Conservation (phyloP, 2,888 invertebrate species). For the Ornithoptera alexandrae region DNA sequence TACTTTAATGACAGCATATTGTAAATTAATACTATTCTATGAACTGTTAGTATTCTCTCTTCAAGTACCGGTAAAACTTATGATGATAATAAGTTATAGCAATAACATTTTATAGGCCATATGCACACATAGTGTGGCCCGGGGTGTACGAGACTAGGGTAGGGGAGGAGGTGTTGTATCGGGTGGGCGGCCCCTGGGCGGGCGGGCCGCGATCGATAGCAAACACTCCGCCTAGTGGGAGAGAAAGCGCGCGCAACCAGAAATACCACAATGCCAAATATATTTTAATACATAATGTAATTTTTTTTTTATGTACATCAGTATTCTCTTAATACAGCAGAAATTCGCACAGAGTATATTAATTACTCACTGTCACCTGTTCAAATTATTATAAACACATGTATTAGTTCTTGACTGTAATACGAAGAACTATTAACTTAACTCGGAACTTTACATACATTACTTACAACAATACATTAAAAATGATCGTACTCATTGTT, state of each 20-base stretch:
- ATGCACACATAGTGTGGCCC: constrained; percentile 50
- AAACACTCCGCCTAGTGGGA: constrained; percentile 41
- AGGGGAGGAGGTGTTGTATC: constrained; percentile 44
- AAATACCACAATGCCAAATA: constrained; percentile 24
- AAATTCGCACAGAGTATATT: no score
- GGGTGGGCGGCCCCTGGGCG: constrained; percentile 60
- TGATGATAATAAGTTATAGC: constrained; percentile 62
- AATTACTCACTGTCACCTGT: no score
- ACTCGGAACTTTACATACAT: no score
- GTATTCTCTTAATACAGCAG: not conserved
- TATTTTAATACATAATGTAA: constrained; percentile 6
- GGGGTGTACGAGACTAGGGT: not conserved
- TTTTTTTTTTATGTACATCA: not conserved
- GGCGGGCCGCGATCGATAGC: constrained; percentile 57
- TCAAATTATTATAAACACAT: no score
- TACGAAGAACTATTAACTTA: no score
- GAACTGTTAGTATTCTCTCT: no score
- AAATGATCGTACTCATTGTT: no score
- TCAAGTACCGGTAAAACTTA: constrained; percentile 48
- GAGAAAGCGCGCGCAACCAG: constrained; percentile 33
- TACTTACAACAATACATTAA: no score
- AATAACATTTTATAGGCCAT: constrained; percentile 69
- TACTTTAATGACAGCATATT: no score
- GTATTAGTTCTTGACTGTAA: no score
- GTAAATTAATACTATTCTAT: no score